A percentile compares a stretch with the other conserved stretches of the same genome.
Evolutionary conservation across 2,888 invertebrate genomes (phyloP).

Genomic region (Parnassius smintheus): DNA sequence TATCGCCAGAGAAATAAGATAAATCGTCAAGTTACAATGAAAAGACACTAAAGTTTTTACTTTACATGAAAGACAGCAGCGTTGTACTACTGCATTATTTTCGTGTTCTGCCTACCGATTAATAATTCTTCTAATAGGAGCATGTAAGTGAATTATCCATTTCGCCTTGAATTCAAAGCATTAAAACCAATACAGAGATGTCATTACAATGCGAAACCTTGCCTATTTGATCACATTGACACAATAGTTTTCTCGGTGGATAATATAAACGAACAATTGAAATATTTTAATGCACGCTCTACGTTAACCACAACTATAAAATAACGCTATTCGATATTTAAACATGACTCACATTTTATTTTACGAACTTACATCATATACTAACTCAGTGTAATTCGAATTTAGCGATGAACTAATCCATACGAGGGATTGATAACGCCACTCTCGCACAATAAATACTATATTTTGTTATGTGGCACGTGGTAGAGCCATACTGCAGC

Average conservation of each 20-base stretch:
- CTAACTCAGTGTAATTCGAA: conserved; percentile 5
- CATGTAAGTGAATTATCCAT: not conserved
- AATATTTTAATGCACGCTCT: not conserved
- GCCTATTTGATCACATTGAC: conserved; percentile 35
- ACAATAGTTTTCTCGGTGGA: conserved; percentile 37
- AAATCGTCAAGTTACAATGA: no score
- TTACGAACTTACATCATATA: conserved; percentile 3
- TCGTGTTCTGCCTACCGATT: no score
- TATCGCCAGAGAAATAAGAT: no score
- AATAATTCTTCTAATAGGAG: no score
- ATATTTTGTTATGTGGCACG: no score
- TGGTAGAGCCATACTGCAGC: no score
- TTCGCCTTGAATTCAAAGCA: conserved; percentile 23
- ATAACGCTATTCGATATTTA: conserved; percentile 4
- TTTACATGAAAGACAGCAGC: no score
- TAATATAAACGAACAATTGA: conserved; percentile 14
- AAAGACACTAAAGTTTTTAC: no score
- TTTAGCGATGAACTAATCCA: conserved; percentile 25
- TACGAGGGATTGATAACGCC: conserved; percentile 5
- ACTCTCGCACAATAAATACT: not conserved
- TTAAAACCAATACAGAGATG: conserved; percentile 39
- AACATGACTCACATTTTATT: not conserved
- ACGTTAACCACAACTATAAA: conserved; percentile 2
- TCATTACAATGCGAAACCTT: conserved; percentile 47
- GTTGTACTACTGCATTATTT: no score